Conservation (phyloP, 2,113 vertebrate genomes). For the Accipiter cooperii region DNA sequence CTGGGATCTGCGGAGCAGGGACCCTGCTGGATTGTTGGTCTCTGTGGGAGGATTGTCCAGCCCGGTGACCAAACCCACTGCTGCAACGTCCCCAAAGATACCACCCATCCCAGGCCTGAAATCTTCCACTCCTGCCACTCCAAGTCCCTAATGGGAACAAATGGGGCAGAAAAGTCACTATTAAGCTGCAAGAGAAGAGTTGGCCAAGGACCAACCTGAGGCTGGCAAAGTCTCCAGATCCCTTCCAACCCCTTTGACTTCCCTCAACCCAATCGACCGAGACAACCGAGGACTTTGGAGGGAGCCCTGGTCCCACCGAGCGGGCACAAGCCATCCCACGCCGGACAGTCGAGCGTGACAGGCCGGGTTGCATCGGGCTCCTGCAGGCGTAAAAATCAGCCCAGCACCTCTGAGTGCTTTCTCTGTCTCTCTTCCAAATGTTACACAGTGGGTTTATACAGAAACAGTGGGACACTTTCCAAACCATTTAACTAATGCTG, state of each 20-base stretch:
- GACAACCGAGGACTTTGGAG: not conserved
- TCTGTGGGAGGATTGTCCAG: not conserved
- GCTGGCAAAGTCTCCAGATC: not conserved
- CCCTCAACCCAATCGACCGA: not conserved
- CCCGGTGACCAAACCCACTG: not conserved
- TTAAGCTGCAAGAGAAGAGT: not conserved
- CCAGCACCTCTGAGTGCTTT: not conserved
- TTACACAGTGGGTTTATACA: constrained; percentile 46
- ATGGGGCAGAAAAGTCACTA: not conserved
- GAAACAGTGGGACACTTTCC: constrained; percentile 44
- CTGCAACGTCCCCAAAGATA: not conserved
- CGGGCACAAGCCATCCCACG: not conserved
- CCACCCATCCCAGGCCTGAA: not conserved
- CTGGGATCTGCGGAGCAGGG: not conserved
- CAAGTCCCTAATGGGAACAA: not conserved
- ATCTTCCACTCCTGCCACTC: not conserved
- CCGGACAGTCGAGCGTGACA: accelerated
- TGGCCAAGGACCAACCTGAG: not conserved
- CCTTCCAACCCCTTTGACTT: not conserved
- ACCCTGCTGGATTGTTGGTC: not conserved
- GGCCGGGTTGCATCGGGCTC: not conserved
- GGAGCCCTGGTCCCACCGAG: not conserved
- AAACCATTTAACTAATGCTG: constrained; percentile 52
- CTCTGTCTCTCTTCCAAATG: constrained; percentile 51
- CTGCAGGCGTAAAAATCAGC: not conserved